These are phyloP conservation scores for Dufourea novaeangliae DNA, from an alignment of 1,140 invertebrate genomes.

Conservation along the genomic window DNA sequence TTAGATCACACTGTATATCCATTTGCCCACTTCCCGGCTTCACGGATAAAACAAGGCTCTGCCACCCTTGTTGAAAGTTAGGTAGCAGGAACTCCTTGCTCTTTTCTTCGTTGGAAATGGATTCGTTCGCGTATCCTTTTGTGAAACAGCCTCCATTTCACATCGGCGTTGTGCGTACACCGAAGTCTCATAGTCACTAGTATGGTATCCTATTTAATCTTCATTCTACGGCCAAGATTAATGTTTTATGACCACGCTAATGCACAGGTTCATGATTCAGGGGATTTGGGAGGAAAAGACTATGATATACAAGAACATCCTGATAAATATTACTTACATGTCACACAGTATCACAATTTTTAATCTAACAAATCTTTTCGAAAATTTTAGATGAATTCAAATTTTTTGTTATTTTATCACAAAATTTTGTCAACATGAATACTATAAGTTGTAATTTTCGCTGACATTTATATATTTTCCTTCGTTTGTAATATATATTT, in stretches of 20 bases:
- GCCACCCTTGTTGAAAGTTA: conserved; percentile 26
- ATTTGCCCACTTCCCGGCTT: conserved; percentile 19
- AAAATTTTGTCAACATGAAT: no score
- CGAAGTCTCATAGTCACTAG: conserved; percentile 8
- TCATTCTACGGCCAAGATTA: neutral
- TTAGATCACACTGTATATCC: conserved; percentile 1
- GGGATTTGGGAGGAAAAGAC: neutral
- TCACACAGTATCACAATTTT: no score
- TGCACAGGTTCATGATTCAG: neutral
- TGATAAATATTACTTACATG: neutral
- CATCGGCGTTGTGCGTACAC: neutral
- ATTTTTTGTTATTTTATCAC: no score
- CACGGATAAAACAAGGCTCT: conserved; percentile 30
- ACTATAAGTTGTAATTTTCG: no score
- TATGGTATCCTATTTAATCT: conserved; percentile 16
- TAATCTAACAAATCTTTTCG: no score
- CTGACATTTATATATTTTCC: no score
- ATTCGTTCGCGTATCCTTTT: conserved; percentile 30
- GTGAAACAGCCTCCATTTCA: conserved; percentile 18
- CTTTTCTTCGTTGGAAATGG: conserved; percentile 18
- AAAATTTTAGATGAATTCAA: no score
- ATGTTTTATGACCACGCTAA: neutral
- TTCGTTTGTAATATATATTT: no score
- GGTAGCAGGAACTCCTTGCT: conserved; percentile 13
- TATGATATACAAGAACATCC: neutral